Evolutionary conservation across 2,797 vertebrate genomes (phyloP), one percentile per base, ranked within the genome.

Genomic region (Tauraco hartlaubi): DNA sequence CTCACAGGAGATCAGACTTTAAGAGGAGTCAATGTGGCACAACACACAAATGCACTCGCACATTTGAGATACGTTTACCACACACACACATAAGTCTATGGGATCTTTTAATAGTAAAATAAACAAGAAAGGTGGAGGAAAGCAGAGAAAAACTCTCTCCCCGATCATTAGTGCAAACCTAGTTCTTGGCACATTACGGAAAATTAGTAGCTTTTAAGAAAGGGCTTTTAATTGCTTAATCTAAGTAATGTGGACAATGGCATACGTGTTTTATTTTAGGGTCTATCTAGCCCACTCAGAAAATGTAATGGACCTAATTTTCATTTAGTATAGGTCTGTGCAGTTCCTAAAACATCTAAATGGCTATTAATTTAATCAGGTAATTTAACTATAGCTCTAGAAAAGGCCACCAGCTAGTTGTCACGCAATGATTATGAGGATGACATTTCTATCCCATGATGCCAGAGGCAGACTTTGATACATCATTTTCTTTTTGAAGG

Each of bases 401-500:
- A 98, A 98, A 99, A 98, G 98, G 98, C 99, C 98, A 99, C 98
- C 97, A 98, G 98, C 99, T 98, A 99, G 99, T 99, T 99, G 98
- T 99, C 99, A 99, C 98, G 97, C 98, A 98, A 98, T 98, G 99
- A 99, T 99, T 99, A 99, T 98, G 99, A 98, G 99, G 98, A 98
- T 99, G 99, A 99, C 99, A 99, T 99, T 99, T 99, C 98, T 99
- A 98, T 99, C 98, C 98, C 98, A 98, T 98, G 98, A 99, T 99
- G 99, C 99, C 99, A 99, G 98, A 98, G 99, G 99, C 99, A 99
- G 98, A 98, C 98, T 99, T 99, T 99, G 99, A 99, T 99, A 99
- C 99, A 99, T 99, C 99, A 99, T 99, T 99, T 99, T 99, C 99
- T 98, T 99, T 99, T 99, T 99, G 99, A 99, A 99, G 99, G 99